Conservation (phyloP, 2,888 invertebrate genomes). For the Tenthredo amoena region DNA sequence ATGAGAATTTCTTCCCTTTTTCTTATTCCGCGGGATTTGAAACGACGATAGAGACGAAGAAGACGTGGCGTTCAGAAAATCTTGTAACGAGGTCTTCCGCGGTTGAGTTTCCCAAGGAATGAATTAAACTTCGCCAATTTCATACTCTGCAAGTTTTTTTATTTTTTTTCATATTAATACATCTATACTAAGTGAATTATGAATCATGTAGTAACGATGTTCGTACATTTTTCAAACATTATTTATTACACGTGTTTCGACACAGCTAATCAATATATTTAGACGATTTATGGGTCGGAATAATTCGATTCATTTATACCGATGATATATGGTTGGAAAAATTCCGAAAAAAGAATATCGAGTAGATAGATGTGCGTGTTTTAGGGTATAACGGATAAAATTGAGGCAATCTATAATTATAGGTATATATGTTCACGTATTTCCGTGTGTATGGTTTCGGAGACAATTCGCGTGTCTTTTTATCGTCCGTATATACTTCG, state of each 20-base stretch:
- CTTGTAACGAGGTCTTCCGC: constrained; percentile 66
- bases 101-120: not conserved
- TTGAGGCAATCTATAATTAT: not conserved
- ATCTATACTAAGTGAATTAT: not conserved
- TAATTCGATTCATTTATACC: too few species aligned
- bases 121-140: not conserved
- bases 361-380: not conserved
- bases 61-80: constrained; percentile 70
- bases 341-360: not conserved
- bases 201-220: not conserved
- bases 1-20: constrained; percentile 54
- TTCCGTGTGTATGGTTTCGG: not conserved
- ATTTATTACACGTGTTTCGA: not conserved
- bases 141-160: not conserved
- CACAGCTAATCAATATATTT: not conserved
- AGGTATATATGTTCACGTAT: not conserved
- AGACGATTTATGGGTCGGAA: too few species aligned
- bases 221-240: not conserved
- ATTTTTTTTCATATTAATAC: not conserved
- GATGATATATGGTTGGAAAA: too few species aligned
- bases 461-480: not conserved
- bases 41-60: constrained; percentile 51
- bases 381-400: not conserved
- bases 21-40: constrained; percentile 49
- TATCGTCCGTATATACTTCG: not conserved